A percentile compares a stretch with the other conserved stretches of the same genome.
These are phyloP conservation scores for Temnothorax rugatulus DNA, from an alignment of 2,888 invertebrate genomes.

Conservation along the genomic window DNA sequence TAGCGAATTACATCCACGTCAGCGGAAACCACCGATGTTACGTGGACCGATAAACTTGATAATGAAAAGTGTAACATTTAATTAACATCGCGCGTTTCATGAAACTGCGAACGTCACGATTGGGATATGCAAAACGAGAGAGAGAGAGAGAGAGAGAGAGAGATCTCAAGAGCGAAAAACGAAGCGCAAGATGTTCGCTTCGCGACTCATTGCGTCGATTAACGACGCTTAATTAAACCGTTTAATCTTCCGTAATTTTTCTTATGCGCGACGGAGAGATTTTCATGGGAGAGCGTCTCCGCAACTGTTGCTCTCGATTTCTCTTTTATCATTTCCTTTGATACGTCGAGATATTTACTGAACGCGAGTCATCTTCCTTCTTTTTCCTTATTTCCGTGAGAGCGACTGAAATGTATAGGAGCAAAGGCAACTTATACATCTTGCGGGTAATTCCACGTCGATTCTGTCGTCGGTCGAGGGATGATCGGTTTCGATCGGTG, in stretches of 20 bases:
- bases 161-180: neutral
- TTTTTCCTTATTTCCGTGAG: neutral
- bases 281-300: neutral
- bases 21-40: neutral
- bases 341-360: neutral
- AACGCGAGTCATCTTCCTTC: neutral
- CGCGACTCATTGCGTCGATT: slow-evolving; percentile 24
- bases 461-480: neutral
- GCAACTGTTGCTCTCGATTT: neutral
- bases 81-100: neutral
- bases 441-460: slow-evolving; percentile 6
- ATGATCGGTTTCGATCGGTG: slow-evolving; percentile 34
- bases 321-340: slow-evolving; percentile 5
- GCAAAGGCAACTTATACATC: slow-evolving; percentile 9
- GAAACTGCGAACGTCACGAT: neutral
- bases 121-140: neutral
- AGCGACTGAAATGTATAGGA: slow-evolving; percentile 8
- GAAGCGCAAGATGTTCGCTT: slow-evolving; percentile 32
- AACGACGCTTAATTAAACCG: slow-evolving; percentile 24
- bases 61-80: neutral
- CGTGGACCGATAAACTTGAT: neutral
- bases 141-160: neutral
- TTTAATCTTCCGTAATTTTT: slow-evolving; percentile 20
- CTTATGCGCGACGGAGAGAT: neutral
- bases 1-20: neutral